Percentiles rank a stretch among this genome's conserved stretches.
Conservation (phyloP, 1,140 invertebrate species). For the Xylocopa sonorina region DNA sequence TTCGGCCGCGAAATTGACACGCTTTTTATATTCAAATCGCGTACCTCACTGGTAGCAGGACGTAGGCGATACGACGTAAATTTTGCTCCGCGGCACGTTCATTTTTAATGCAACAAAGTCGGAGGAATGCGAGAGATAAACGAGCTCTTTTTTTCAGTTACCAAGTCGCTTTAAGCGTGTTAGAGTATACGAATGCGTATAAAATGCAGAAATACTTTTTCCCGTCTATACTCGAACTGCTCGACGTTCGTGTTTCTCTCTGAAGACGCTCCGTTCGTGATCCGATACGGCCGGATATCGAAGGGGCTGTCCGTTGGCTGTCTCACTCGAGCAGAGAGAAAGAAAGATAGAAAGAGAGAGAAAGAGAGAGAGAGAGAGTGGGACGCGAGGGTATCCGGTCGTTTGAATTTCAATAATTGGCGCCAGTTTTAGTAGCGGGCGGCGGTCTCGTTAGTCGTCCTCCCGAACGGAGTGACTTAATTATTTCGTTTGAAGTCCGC, state of each 20-base stretch:
- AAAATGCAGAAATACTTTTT: no score
- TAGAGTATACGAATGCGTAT: no score
- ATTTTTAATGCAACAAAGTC: no score
- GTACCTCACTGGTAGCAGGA: no score
- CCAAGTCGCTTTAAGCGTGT: no score
- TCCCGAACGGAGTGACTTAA: slow-evolving; percentile 79
- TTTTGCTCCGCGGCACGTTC: no score
- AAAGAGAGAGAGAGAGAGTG: no score
- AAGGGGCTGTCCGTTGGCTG: slow-evolving; percentile 34
- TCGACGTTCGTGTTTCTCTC: background rate
- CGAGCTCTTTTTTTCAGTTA: no score
- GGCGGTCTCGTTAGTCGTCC: slow-evolving; percentile 74
- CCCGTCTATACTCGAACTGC: background rate
- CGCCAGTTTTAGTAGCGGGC: slow-evolving; percentile 71
- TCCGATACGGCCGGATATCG: slow-evolving; percentile 14
- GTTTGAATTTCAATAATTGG: slow-evolving; percentile 80
- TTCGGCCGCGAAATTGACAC: background rate
- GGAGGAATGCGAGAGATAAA: no score
- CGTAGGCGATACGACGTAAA: no score
- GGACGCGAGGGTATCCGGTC: slow-evolving; percentile 64
- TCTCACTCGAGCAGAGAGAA: slow-evolving; percentile 21
- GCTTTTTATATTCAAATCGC: no score
- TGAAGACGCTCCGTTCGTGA: background rate
- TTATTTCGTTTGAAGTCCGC: slow-evolving; percentile 81
- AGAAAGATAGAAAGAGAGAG: no score